Base-by-base conservation (phyloP, 2,888 invertebrate species). In the Meiosimyza decipiens region DNA sequence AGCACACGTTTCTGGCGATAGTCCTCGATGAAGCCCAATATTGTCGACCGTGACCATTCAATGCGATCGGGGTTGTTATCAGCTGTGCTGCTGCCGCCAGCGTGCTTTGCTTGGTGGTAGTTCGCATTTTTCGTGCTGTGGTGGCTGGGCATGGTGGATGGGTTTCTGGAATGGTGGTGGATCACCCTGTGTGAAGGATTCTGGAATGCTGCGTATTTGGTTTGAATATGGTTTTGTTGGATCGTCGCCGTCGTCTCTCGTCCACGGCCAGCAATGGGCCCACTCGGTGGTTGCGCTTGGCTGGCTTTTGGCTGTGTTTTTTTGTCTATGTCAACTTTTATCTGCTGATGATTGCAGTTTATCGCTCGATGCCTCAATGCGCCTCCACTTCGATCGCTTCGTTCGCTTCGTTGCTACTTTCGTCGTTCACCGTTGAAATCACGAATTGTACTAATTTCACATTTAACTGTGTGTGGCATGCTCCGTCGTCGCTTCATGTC, bases 391-490 rank as follows among this genome's bases (percentile, higher is more conserved):
- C 65, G 60, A 50, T 71, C 71, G 66, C 70, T 68, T 63, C 67
- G 50, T 70, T 63, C 73, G 57, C 69, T 54, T 22, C 72, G 71
- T 50, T 75, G 57, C 70, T 65, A 52, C 68, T 57, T 50, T 60
- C 77, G 77, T 78, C 86, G 83, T 85, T 85, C 85, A 84, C 85
- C 86, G 85, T 85, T 83, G 85, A 85, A 85, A 86, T 85, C 85
- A 85, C 85, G 86, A 85, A 84, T 85, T 85, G 86, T 85, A 85
- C 85, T 85, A 86, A 85, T 86, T 85, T 85, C 83, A 84, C 82
- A 83, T 85, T 85, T 83, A 82, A 83, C 82, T 85, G 84, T 84
- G 84, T 84, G 84, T 85, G 85, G 85, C 85, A 85, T 84, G 85
- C 83, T 82, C 83, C 82, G 75, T 72, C 75, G 74, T 73, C 71